Conservation (phyloP, 2,797 vertebrate species). For the Bovichtus diacanthus region DNA sequence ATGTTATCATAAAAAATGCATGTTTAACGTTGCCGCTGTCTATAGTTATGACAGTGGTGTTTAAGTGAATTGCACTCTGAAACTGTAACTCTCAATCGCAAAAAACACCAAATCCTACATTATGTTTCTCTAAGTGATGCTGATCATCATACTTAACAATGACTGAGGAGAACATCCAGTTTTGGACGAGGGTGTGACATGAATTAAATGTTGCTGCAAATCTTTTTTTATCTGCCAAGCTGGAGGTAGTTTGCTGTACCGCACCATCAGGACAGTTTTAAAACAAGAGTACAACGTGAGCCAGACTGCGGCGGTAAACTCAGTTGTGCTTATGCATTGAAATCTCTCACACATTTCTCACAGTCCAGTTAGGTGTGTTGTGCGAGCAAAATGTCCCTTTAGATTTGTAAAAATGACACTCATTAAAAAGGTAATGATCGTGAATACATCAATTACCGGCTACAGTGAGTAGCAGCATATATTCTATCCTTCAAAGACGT, state of each 20-base stretch:
- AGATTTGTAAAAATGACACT: constrained; percentile 47
- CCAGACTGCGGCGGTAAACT: neutral
- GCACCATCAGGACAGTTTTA: constrained; percentile 15
- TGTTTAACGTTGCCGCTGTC: no score
- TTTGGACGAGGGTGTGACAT: constrained; percentile 24
- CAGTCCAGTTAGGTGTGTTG: constrained; percentile 23
- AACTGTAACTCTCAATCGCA: no score
- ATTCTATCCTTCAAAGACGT: constrained; percentile 28
- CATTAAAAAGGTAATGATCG: constrained; percentile 38
- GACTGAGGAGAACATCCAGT: constrained; percentile 37
- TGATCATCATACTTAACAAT: constrained; percentile 53
- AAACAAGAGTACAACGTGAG: neutral
- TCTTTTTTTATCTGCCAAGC: constrained; percentile 41
- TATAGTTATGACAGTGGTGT: no score
- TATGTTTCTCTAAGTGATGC: constrained; percentile 51
- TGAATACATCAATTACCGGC: constrained; percentile 39
- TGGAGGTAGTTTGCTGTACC: constrained; percentile 9
- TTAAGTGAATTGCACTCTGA: no score
- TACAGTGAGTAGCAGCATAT: constrained; percentile 36
- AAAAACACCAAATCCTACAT: no score
- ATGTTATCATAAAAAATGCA: no score
- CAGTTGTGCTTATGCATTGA: neutral
- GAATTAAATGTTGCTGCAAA: constrained; percentile 45
- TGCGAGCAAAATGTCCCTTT: neutral
- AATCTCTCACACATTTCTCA: constrained; percentile 18